phyloP scores from a whole-genome alignment of 2,888 invertebrate genomes.

The Entomobrya proxima region DNA sequence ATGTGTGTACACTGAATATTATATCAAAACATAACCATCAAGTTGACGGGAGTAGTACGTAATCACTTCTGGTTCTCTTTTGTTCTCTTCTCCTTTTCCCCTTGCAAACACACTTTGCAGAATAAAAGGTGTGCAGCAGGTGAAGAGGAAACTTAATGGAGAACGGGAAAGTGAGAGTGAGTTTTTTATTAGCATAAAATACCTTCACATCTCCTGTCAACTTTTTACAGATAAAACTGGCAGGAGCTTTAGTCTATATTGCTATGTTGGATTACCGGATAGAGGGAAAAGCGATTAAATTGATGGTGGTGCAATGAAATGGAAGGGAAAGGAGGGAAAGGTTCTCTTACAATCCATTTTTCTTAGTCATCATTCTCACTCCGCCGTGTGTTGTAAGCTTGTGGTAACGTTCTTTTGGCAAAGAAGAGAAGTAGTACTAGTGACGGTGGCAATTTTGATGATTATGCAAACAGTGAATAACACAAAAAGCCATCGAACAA shows the following conservation, averaged over 20 bases:
- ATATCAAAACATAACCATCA: no score
- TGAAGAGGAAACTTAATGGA: background rate
- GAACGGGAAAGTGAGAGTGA: background rate
- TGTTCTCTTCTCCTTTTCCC: no score
- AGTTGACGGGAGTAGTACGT: no score
- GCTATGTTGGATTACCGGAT: background rate
- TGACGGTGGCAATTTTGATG: conserved; percentile 29
- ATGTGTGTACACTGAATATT: no score
- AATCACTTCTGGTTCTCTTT: no score
- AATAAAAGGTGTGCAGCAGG: background rate
- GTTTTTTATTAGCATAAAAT: background rate
- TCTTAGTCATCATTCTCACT: background rate
- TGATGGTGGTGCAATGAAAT: conserved; percentile 3
- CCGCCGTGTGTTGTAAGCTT: background rate
- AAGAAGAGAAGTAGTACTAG: no score
- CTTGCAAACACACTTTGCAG: no score
- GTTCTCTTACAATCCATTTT: background rate
- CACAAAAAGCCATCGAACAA: background rate
- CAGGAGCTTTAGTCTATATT: background rate
- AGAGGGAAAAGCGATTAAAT: conserved; percentile 18
- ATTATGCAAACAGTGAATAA: conserved; percentile 47
- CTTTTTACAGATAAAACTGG: background rate
- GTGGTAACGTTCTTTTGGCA: no score
- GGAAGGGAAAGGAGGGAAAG: background rate
- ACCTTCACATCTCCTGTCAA: conserved; percentile 17